Conservation (phyloP, 2,888 invertebrate species). For the Adelognathus sp. region DNA sequence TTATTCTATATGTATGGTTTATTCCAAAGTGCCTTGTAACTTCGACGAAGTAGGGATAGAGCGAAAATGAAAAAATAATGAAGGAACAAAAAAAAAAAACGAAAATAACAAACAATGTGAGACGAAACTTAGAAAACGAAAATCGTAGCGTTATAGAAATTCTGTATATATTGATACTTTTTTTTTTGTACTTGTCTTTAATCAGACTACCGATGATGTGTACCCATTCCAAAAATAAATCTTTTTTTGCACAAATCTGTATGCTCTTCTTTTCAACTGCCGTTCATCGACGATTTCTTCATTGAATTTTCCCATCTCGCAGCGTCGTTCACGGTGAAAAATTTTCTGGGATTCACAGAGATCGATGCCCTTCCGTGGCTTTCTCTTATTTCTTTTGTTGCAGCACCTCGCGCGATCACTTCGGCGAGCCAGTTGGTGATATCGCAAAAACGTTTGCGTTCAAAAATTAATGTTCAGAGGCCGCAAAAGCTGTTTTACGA, state of each 20-base stretch:
- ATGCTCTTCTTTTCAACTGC: background rate
- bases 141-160: constrained; percentile 45
- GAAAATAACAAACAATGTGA: background rate
- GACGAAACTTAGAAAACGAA: background rate
- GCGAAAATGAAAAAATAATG: background rate
- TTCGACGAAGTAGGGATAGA: constrained; percentile 42
- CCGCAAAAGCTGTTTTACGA: constrained; percentile 88
- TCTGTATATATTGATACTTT: constrained; percentile 49
- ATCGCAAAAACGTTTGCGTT: constrained; percentile 86
- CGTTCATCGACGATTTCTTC: background rate
- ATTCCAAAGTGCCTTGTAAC: constrained; percentile 80
- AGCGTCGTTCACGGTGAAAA: background rate
- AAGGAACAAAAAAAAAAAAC: constrained; percentile 1
- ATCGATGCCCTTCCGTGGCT: background rate
- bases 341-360: background rate
- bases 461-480: constrained; percentile 90
- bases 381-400: constrained; percentile 51
- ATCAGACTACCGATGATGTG: constrained; percentile 53
- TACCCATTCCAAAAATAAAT: constrained; percentile 53
- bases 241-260: constrained; percentile 45
- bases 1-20: constrained; percentile 71
- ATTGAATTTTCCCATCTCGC: background rate
- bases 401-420: constrained; percentile 70
- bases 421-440: constrained; percentile 70
- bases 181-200: constrained; percentile 55